Percentiles rank a stretch among this genome's conserved stretches.
phyloP scores from a whole-genome alignment of 2,888 invertebrate species.

The Lepidochrysops patricia region DNA sequence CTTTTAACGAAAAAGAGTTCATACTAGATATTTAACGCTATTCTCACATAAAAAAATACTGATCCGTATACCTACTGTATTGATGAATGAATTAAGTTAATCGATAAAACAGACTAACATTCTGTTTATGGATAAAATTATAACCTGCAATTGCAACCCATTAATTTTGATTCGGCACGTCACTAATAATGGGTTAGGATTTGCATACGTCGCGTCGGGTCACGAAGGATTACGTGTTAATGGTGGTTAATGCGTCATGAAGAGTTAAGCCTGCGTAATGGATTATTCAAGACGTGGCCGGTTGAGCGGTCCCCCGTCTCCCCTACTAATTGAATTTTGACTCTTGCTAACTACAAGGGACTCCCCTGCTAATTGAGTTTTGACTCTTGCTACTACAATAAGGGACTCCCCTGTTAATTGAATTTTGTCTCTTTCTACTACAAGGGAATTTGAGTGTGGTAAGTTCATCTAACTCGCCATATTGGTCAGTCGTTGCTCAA shows the following conservation, averaged over 20 bases:
- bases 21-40: no score
- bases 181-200: constrained; percentile 53
- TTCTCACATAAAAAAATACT: no score
- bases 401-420: constrained; percentile 41
- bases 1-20: no score
- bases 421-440: constrained; percentile 29
- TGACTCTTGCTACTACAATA: no score
- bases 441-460: no score
- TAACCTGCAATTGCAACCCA: neutral
- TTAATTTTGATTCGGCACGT: constrained; percentile 6
- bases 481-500: no score
- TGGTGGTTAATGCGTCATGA: constrained; percentile 57
- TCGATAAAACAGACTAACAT: no score
- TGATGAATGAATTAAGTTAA: no score
- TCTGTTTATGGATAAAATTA: no score
- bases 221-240: constrained; percentile 61
- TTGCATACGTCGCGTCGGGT: constrained; percentile 60
- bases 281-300: constrained; percentile 53
- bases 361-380: constrained; percentile 41
- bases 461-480: no score
- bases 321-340: constrained; percentile 45
- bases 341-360: no score
- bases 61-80: no score
- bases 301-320: constrained; percentile 37
- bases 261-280: constrained; percentile 55